Evolutionary conservation across 2,888 invertebrate species (phyloP).

Genomic region (Apodemia duryi): DNA sequence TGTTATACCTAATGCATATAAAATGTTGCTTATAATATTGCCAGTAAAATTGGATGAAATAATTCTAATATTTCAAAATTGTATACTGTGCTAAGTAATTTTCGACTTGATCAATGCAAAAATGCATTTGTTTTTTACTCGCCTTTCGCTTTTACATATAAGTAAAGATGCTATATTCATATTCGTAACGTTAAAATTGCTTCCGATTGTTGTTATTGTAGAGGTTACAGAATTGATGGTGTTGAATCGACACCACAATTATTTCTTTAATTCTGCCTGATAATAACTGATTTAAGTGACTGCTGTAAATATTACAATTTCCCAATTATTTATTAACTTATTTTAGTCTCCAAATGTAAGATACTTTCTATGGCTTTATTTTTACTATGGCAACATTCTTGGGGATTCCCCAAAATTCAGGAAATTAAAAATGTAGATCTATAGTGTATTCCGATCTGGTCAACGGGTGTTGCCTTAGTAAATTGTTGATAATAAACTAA

Average conservation of each 20-base stretch:
- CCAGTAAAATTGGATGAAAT: too few relatives aligned
- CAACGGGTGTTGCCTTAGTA: constrained; percentile 41
- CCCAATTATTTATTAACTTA: constrained; percentile 19
- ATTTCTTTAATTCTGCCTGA: not conserved
- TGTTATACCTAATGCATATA: too few relatives aligned
- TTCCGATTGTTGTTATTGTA: not conserved
- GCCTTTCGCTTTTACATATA: not conserved
- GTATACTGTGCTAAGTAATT: too few relatives aligned
- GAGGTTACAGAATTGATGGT: not conserved
- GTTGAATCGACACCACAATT: not conserved
- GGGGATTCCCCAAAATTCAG: not conserved
- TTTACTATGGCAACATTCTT: constrained; percentile 11
- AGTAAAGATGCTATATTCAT: not conserved
- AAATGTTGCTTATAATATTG: too few relatives aligned
- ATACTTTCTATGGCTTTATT: constrained; percentile 16
- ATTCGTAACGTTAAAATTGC: not conserved
- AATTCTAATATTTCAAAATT: too few relatives aligned
- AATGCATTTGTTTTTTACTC: constrained; percentile 4
- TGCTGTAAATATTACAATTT: constrained; percentile 21
- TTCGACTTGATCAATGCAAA: too few relatives aligned
- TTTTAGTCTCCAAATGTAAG: constrained; percentile 13
- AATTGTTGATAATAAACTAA: constrained; percentile 46
- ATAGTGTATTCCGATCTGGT: constrained; percentile 8
- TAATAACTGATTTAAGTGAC: constrained; percentile 2
- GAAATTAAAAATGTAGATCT: constrained; percentile 6